Evolutionary conservation across 2,113 vertebrate species (phyloP).

Genomic region (Chinchilla lanigera): DNA sequence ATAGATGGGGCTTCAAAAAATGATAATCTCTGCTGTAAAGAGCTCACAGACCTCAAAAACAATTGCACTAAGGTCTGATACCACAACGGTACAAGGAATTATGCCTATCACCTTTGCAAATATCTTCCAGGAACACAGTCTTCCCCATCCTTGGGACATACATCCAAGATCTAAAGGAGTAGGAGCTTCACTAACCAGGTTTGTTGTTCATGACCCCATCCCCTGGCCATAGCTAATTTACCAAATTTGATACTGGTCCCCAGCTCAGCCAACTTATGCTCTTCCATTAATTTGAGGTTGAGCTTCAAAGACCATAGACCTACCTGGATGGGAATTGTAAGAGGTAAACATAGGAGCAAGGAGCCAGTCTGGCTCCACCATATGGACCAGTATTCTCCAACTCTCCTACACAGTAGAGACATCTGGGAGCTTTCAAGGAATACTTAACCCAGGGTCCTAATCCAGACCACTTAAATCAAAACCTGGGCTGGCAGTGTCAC

Average conservation of each 20-base stretch:
- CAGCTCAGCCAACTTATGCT: constrained; percentile 12
- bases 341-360: not conserved
- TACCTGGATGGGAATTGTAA: not conserved
- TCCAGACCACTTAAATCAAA: not conserved
- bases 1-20: constrained; percentile 10
- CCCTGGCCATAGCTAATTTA: not conserved
- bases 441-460: not conserved
- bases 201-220: not conserved
- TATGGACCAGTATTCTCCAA: not conserved
- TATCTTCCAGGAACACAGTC: not conserved
- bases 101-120: not conserved
- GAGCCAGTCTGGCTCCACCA: not conserved
- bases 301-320: not conserved
- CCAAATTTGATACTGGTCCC: not conserved
- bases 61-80: not conserved
- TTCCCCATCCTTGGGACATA: not conserved
- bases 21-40: constrained; percentile 38
- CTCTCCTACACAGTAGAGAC: not conserved
- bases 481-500: not conserved
- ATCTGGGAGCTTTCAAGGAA: not conserved
- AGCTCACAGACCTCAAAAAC: constrained; percentile 29
- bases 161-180: not conserved
- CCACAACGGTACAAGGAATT: not conserved
- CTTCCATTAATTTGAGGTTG: not conserved
- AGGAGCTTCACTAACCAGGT: not conserved